Conservation (phyloP, 2,797 vertebrate genomes). For the Hafferia zeledoni region DNA sequence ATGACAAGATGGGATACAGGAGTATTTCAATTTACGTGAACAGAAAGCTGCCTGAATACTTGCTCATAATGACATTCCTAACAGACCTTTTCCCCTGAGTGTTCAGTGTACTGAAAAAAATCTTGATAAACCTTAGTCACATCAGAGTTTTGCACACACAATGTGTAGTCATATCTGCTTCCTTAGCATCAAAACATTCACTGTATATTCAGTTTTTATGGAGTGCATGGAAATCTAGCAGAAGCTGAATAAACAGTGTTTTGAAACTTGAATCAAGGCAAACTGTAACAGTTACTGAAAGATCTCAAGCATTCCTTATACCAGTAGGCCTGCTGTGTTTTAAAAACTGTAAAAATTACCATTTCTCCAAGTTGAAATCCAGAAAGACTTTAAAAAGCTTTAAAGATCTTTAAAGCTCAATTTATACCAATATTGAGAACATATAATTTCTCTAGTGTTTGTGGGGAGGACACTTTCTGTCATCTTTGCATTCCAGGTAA, state of each 20-base stretch:
- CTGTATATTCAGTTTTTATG: not conserved
- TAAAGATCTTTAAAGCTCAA: not conserved
- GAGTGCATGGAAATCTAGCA: not conserved
- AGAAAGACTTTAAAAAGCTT: not conserved
- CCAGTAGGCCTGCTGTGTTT: not conserved
- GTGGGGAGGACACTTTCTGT: not conserved
- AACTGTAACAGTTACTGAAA: not conserved
- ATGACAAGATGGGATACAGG: not conserved
- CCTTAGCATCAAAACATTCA: not conserved
- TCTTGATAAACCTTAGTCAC: not conserved
- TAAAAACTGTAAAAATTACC: not conserved
- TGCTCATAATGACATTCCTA: fast-evolving
- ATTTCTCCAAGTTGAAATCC: not conserved
- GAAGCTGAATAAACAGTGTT: not conserved
- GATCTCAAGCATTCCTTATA: not conserved
- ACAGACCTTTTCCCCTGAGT: fast-evolving
- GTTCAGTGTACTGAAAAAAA: not conserved
- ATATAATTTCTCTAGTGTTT: not conserved
- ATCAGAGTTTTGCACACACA: not conserved
- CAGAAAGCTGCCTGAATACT: not conserved
- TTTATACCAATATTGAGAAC: not conserved
- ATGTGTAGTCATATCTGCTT: not conserved
- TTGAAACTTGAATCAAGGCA: not conserved
- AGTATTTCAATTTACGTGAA: not conserved
- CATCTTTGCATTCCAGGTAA: not conserved